These are phyloP conservation scores for Ranitomeya variabilis DNA, from an alignment of 2,113 vertebrate genomes.

Conservation along the genomic window DNA sequence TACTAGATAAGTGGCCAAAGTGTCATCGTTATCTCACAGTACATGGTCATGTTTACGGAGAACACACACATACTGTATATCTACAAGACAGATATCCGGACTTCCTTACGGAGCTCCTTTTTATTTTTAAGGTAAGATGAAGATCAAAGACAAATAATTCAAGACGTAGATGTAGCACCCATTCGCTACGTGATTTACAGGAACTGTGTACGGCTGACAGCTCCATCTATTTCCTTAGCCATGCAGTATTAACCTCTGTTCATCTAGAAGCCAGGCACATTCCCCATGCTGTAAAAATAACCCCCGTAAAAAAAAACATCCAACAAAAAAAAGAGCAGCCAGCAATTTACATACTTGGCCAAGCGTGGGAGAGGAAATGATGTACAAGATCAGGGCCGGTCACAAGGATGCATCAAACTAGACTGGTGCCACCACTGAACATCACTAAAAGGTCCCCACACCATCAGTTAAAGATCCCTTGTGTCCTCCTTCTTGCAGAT, in stretches of 20 bases:
- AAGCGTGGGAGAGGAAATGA: background rate
- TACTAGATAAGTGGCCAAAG: background rate
- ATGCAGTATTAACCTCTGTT: slow-evolving; percentile 14
- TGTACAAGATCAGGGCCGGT: background rate
- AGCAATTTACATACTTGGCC: background rate
- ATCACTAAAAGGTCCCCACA: too few species aligned
- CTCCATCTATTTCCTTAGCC: background rate
- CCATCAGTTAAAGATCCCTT: too few species aligned
- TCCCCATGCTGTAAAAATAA: slow-evolving; percentile 1
- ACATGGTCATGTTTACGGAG: background rate
- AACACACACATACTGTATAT: background rate
- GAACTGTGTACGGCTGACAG: background rate
- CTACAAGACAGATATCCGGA: background rate
- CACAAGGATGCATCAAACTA: background rate
- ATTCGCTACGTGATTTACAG: background rate
- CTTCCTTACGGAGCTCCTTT: background rate
- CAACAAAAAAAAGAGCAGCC: background rate
- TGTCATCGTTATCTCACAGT: background rate
- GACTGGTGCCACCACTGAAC: too few species aligned
- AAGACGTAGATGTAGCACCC: background rate
- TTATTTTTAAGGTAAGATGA: background rate
- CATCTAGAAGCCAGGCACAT: background rate
- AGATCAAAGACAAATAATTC: background rate
- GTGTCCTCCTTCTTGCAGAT: too few species aligned
- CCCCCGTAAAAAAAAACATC: background rate